phyloP scores from a whole-genome alignment of 2,797 vertebrate species.

The Leontopithecus rosalia region DNA sequence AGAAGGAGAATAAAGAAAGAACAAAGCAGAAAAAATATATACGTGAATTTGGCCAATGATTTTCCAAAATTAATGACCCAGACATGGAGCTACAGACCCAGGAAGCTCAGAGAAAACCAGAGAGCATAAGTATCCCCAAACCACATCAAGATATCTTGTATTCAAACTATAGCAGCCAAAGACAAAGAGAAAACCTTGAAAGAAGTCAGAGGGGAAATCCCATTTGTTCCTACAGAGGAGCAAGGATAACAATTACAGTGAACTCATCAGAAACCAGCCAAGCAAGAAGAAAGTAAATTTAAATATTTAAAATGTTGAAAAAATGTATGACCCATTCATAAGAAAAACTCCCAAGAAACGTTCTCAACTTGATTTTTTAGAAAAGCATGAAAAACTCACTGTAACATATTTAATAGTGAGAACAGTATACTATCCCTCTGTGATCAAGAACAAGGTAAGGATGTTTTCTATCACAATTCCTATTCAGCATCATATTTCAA shows the following conservation, averaged over 20 bases:
- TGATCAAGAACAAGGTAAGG: not conserved
- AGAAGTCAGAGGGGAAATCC: not conserved
- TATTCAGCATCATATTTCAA: not conserved
- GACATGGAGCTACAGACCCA: not conserved
- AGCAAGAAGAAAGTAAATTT: not conserved
- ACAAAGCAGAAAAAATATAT: not conserved
- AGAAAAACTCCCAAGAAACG: not conserved
- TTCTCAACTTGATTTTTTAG: not conserved
- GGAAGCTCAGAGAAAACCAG: not conserved
- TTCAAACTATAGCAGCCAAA: not conserved
- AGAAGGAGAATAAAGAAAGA: not conserved
- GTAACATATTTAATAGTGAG: not conserved
- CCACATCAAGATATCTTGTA: not conserved
- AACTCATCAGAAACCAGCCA: not conserved
- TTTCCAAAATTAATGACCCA: conserved; percentile 26
- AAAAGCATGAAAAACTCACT: not conserved
- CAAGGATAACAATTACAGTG: not conserved
- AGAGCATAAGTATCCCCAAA: not conserved
- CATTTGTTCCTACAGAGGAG: not conserved
- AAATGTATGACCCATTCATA: not conserved
- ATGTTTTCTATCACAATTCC: not conserved
- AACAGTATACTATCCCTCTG: not conserved
- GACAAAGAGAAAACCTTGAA: not conserved
- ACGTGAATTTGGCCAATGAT: not conserved
- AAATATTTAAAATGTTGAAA: not conserved